Conservation (phyloP, 2,113 vertebrate species). For the Paratilapia polleni region DNA sequence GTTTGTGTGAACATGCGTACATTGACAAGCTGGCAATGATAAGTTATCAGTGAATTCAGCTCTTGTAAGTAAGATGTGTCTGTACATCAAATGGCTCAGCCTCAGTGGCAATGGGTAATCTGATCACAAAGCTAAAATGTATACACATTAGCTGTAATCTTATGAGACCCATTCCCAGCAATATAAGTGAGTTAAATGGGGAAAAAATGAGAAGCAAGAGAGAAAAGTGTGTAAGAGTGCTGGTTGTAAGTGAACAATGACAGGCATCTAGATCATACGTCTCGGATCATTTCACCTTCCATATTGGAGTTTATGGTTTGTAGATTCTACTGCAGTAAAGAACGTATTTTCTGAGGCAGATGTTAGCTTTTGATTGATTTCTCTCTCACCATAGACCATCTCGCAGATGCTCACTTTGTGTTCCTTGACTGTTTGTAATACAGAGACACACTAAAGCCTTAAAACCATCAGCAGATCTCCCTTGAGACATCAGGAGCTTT, state of each 20-base stretch:
- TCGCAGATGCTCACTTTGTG: conserved; percentile 56
- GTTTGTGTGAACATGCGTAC: neutral
- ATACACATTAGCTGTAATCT: conserved; percentile 39
- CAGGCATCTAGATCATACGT: conserved; percentile 63
- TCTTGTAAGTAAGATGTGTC: neutral
- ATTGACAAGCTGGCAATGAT: conserved; percentile 16
- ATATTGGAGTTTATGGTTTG: conserved; percentile 69
- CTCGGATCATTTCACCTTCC: conserved; percentile 62
- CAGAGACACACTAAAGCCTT: conserved; percentile 50
- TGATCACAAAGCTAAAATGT: conserved; percentile 28
- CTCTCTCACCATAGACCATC: conserved; percentile 22
- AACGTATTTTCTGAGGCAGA: conserved; percentile 63
- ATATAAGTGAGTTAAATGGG: conserved; percentile 32
- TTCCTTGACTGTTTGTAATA: conserved; percentile 54
- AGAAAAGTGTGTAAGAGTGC: conserved; percentile 32
- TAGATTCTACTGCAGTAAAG: conserved; percentile 59
- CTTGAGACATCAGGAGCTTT: conserved; percentile 44
- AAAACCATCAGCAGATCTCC: conserved; percentile 63
- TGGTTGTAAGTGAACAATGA: conserved; percentile 55
- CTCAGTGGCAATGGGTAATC: conserved; percentile 24
- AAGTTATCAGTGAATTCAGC: conserved; percentile 3
- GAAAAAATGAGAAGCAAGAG: conserved; percentile 18
- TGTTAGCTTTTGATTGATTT: conserved; percentile 70
- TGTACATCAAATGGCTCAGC: conserved; percentile 26
- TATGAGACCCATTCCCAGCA: conserved; percentile 21